Evolutionary conservation across 2,113 vertebrate genomes (phyloP), one percentile per base, ranked within the genome.

Genomic region (Chlorodrepanis virens): DNA sequence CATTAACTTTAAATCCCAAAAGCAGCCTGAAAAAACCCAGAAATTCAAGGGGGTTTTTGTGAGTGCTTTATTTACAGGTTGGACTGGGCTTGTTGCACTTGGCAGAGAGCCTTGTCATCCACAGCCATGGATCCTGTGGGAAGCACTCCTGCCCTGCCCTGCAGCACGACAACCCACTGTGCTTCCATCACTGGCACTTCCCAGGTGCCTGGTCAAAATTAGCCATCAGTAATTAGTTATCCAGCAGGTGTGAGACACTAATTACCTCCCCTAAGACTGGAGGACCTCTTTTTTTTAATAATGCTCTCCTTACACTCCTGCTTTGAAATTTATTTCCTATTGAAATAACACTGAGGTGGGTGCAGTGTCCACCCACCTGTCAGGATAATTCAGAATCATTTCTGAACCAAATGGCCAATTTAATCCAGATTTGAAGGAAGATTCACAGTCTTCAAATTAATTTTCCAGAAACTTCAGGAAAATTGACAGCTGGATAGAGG

Each of bases 211-310:
- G 49, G 16, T 18, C 68, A 63, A 67, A 90, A 87, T 72, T 19
- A 56, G 35, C 11, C 67, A 37, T 12, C 53, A 78, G 14, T 63
- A 54, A 90, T 81, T 88, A 82, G 54, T 23, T 40, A 14, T 64
- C 28, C 56, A 57, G 49, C 56, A 75, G 37, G 35, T 87, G 56
- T 31, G 60, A 94, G 47, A 7, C 67, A 60, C 61, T 92, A 90
- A 94, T 94, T 75, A 94, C 45, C 47, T 90, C 91, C 82, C 70
- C n/a, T 37, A 90, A 83, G 75, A 31, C 22, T 75, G 49, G 39
- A 82, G 40, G 45, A 47, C 45, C 18, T 76, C 22, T 80, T 24
- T 72, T 49, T 60, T 50, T 11, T 5, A 9, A 42, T 65, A 6
- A 23, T 25, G 11, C 57, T 69, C 42, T 50, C 18, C 0, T 57